Conservation (phyloP, 2,888 invertebrate species). For the Tinea trinotella region DNA sequence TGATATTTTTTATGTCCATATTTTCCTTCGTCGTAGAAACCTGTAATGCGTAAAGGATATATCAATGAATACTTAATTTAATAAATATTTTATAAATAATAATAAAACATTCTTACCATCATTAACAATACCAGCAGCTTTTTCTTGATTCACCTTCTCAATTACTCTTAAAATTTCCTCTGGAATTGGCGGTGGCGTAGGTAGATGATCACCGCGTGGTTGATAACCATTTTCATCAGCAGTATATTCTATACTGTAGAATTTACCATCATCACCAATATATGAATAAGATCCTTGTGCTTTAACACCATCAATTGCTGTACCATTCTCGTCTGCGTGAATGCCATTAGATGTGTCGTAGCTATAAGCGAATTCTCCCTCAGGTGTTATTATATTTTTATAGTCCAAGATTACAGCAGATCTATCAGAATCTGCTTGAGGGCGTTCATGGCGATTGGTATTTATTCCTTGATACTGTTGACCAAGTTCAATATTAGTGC, state of each 20-base stretch:
- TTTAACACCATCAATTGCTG: conserved; percentile 43
- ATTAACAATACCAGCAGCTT: conserved; percentile 41
- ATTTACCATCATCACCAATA: conserved; percentile 53
- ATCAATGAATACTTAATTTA: not conserved
- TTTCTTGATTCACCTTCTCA: conserved; percentile 41
- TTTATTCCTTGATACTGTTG: not conserved
- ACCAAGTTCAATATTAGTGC: not conserved
- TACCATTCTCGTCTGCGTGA: conserved; percentile 49
- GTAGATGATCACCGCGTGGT: conserved; percentile 53
- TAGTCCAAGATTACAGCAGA: conserved; percentile 44
- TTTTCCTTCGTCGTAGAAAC: conserved; percentile 48
- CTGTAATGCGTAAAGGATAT: conserved; percentile 31
- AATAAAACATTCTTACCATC: conserved; percentile 41
- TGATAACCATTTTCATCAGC: conserved; percentile 58
- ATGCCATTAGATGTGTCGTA: conserved; percentile 58
- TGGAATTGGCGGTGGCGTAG: conserved; percentile 54
- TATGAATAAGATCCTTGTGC: conserved; percentile 52
- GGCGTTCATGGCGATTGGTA: conserved; percentile 24
- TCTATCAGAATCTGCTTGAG: conserved; percentile 40
- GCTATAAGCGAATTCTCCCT: conserved; percentile 41
- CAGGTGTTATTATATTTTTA: conserved; percentile 39
- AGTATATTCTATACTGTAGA: conserved; percentile 44
- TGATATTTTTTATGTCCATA: conserved; percentile 48
- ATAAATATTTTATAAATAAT: not conserved
- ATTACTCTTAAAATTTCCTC: conserved; percentile 48